These are phyloP conservation scores for Pipistrellus pygmaeus DNA, from an alignment of 2,797 vertebrate species.

Conservation along the genomic window DNA sequence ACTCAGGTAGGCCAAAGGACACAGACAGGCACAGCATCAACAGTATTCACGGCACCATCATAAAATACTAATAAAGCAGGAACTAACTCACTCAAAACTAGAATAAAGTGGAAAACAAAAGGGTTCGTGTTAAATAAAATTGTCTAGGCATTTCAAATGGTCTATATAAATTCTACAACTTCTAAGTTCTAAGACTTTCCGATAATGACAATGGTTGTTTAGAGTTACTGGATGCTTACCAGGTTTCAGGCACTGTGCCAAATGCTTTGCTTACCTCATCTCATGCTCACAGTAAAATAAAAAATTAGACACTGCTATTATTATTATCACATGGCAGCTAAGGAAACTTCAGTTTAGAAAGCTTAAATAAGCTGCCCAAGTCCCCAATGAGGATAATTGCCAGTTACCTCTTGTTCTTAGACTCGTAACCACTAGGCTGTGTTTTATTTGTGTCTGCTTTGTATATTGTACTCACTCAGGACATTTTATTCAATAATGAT, in stretches of 20 bases:
- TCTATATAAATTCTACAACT: slow-evolving; percentile 1
- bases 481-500: neutral
- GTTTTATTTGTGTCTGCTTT: neutral
- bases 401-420: neutral
- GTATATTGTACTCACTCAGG: neutral
- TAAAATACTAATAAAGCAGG: neutral
- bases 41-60: neutral
- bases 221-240: neutral
- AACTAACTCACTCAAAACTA: neutral
- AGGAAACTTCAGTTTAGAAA: slow-evolving; percentile 2
- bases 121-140: slow-evolving; percentile 21
- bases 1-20: neutral
- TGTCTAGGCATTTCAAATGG: neutral
- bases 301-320: neutral
- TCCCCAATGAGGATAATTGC: neutral
- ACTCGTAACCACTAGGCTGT: neutral
- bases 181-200: neutral
- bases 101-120: slow-evolving; percentile 23
- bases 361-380: neutral
- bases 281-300: neutral
- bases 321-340: neutral
- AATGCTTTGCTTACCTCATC: neutral
- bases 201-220: neutral
- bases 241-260: neutral
- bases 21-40: neutral